phyloP scores from a whole-genome alignment of 1,140 invertebrate genomes.

The Bemisia tabaci region DNA sequence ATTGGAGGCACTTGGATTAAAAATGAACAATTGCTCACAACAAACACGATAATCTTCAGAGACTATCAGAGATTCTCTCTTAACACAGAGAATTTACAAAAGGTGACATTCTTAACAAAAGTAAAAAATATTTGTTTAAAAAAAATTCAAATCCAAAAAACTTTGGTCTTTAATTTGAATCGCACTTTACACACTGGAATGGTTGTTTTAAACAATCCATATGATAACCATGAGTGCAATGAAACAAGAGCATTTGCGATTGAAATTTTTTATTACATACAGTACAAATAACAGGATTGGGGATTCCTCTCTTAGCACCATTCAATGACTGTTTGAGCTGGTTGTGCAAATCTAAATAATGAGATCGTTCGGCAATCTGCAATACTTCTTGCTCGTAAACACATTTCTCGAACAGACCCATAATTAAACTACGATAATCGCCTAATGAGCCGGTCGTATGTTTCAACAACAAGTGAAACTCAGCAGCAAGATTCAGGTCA shows the following conservation, averaged over 20 bases:
- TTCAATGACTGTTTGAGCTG: constrained; percentile 17
- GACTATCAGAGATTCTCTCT: neutral
- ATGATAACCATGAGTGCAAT: constrained; percentile 25
- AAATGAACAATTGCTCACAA: neutral
- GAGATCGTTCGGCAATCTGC: constrained; percentile 17
- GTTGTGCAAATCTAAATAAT: constrained; percentile 20
- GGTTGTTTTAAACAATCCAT: constrained; percentile 17
- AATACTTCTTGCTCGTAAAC: constrained; percentile 21
- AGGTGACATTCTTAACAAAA: no score
- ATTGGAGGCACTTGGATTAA: neutral
- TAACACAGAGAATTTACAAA: neutral
- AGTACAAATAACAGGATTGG: constrained; percentile 17
- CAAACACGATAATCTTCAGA: neutral
- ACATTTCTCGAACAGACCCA: constrained; percentile 26
- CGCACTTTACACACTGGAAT: neutral
- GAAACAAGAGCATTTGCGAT: constrained; percentile 11
- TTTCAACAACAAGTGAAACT: constrained; percentile 24
- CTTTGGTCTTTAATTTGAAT: neutral
- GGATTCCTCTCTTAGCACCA: constrained; percentile 16
- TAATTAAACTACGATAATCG: constrained; percentile 23
- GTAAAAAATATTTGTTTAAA: neutral
- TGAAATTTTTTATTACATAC: constrained; percentile 14
- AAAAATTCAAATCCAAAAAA: neutral
- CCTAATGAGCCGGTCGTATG: constrained; percentile 24
- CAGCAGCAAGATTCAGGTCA: constrained; percentile 24